Percentiles rank a stretch among this genome's conserved stretches.
Evolutionary conservation across 2,797 vertebrate species (phyloP).

Genomic region (Crocodylus rhombifer): DNA sequence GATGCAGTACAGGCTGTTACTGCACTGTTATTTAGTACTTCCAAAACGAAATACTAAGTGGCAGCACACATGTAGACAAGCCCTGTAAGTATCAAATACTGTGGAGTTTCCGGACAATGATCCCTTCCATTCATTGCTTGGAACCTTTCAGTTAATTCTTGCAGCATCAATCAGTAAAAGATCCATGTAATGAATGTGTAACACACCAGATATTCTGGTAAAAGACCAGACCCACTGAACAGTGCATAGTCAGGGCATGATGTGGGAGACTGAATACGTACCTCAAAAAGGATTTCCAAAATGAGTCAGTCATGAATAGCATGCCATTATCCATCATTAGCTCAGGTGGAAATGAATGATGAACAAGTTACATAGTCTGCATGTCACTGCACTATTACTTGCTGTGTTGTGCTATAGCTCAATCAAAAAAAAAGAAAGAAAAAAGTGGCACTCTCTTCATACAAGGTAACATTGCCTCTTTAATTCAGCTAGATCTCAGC

Average conservation of each 20-base stretch:
- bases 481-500: not conserved
- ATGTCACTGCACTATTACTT: not conserved
- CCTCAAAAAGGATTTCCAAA: not conserved
- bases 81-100: no score
- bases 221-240: not conserved
- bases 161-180: not conserved
- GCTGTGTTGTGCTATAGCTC: not conserved
- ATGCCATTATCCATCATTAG: not conserved
- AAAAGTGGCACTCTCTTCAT: no score
- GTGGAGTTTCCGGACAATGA: no score
- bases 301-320: not conserved
- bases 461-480: not conserved
- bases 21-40: no score
- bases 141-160: not conserved
- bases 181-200: not conserved
- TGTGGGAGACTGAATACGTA: not conserved
- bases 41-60: no score
- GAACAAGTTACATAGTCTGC: not conserved
- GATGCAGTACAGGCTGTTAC: no score
- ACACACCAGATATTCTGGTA: not conserved
- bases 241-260: not conserved
- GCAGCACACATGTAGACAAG: no score
- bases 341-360: not conserved
- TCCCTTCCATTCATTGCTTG: no score
- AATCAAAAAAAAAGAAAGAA: no score